phyloP scores from a whole-genome alignment of 2,113 vertebrate species.

The Eulacestoma nigropectus region DNA sequence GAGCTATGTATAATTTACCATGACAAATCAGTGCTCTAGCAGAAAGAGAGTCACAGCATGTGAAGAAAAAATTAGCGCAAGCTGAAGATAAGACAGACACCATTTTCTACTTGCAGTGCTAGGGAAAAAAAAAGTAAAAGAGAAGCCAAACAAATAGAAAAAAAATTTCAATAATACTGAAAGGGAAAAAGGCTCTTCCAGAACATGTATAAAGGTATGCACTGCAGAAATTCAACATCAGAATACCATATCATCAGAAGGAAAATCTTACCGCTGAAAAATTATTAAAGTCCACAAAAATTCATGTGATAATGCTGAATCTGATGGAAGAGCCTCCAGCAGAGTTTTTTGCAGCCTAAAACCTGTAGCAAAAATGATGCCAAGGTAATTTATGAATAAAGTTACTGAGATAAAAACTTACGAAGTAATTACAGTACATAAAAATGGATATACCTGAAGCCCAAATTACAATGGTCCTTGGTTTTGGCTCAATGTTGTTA shows the following conservation, averaged over 20 bases:
- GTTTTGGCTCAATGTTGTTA: neutral
- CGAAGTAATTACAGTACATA: neutral
- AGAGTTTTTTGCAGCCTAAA: neutral
- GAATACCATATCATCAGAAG: neutral
- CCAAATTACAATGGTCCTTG: neutral
- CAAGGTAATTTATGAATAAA: neutral
- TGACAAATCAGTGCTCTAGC: slow-evolving; percentile 27
- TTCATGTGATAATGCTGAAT: neutral
- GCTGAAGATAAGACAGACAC: slow-evolving; percentile 8
- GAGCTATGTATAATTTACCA: slow-evolving; percentile 42
- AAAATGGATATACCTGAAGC: neutral
- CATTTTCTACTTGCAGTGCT: neutral
- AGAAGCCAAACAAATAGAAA: neutral
- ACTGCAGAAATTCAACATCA: neutral
- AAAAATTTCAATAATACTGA: neutral
- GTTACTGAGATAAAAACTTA: neutral
- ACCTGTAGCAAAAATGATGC: neutral
- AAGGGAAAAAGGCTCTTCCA: neutral
- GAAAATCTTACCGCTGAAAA: neutral
- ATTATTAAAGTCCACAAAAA: neutral
- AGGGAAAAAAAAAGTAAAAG: neutral
- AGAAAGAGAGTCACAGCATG: slow-evolving; percentile 43
- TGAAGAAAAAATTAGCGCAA: slow-evolving; percentile 34
- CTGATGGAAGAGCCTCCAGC: neutral
- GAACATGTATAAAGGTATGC: neutral